phyloP scores from a whole-genome alignment of 2,113 vertebrate species.

The Haliaeetus leucogaster region DNA sequence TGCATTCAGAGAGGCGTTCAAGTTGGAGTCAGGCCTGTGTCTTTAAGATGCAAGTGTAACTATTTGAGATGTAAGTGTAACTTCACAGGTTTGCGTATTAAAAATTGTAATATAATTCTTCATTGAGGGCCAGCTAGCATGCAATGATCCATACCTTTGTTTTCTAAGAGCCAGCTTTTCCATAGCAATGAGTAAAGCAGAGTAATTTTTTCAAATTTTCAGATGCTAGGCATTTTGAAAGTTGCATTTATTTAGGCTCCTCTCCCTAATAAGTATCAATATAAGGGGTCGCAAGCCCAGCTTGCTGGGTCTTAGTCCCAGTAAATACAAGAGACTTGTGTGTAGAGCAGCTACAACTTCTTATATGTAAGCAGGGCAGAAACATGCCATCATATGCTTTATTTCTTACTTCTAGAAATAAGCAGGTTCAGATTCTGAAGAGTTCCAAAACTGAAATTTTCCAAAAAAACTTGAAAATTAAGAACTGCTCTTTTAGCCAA shows the following conservation, averaged over 20 bases:
- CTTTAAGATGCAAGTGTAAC: background rate
- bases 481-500: background rate
- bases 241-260: background rate
- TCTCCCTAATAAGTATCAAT: background rate
- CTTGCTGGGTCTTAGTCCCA: background rate
- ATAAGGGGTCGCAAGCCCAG: background rate
- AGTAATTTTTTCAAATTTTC: background rate
- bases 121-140: background rate
- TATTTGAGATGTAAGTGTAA: background rate
- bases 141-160: background rate
- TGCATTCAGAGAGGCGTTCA: background rate
- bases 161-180: background rate
- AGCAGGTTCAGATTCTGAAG: background rate
- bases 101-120: background rate
- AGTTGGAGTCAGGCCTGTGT: background rate
- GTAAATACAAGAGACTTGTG: background rate
- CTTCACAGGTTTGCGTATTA: background rate
- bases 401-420: background rate
- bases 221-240: background rate
- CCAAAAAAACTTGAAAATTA: background rate
- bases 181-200: background rate
- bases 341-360: background rate
- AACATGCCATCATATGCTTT: background rate
- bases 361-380: background rate
- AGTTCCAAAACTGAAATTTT: background rate